These are phyloP conservation scores for Troides aeacus DNA, from an alignment of 2,888 invertebrate species.

Conservation along the genomic window DNA sequence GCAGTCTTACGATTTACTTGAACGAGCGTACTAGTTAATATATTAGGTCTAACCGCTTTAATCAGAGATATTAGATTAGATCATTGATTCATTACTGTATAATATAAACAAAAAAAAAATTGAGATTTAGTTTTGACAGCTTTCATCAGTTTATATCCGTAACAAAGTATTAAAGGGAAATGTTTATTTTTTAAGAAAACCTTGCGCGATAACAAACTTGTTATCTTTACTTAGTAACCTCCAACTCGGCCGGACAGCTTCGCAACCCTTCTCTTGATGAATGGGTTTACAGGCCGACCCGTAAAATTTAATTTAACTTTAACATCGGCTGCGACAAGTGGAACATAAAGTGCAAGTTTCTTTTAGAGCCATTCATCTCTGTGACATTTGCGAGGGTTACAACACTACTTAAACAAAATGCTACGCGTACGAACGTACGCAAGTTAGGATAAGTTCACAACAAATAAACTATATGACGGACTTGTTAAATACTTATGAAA, in stretches of 20 bases:
- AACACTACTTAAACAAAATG: neutral
- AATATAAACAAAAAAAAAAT: too few species aligned
- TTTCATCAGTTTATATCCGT: neutral
- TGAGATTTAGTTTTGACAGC: too few species aligned
- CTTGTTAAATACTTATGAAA: too few species aligned
- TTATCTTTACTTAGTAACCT: constrained; percentile 3
- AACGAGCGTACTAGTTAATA: too few species aligned
- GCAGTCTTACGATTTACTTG: too few species aligned
- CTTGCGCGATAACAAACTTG: neutral
- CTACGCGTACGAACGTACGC: too few species aligned
- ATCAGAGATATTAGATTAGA: too few species aligned
- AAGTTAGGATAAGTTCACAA: too few species aligned
- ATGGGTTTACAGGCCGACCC: constrained; percentile 18
- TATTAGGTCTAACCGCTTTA: too few species aligned
- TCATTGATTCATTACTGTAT: too few species aligned
- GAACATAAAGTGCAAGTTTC: constrained; percentile 12
- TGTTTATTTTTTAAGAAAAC: neutral
- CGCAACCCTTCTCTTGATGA: constrained; percentile 16
- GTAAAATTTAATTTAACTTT: constrained; percentile 9
- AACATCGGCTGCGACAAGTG: constrained; percentile 5
- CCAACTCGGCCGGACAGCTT: neutral
- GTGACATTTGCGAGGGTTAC: constrained; percentile 1
- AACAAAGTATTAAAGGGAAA: neutral
- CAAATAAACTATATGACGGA: too few species aligned
- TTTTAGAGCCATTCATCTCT: constrained; percentile 2